phyloP scores from a whole-genome alignment of 2,888 invertebrate species.

The Tortricodes alternella region DNA sequence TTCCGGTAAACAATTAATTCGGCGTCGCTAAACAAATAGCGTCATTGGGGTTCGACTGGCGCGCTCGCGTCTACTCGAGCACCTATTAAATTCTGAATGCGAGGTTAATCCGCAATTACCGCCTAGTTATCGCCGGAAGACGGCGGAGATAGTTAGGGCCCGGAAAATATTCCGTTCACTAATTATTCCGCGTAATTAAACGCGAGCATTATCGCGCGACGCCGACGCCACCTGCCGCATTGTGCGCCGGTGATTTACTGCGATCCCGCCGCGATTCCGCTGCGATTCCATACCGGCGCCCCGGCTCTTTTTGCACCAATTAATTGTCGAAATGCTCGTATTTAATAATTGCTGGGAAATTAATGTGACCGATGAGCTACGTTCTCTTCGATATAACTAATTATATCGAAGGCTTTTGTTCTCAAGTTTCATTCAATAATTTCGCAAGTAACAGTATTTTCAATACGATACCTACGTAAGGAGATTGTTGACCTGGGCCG shows the following conservation, averaged over 20 bases:
- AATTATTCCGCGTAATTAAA: conserved; percentile 84
- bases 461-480: conserved; percentile 11
- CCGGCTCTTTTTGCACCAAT: conserved; percentile 78
- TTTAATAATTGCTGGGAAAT: conserved; percentile 78
- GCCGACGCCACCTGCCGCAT: conserved; percentile 81
- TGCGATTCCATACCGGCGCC: conserved; percentile 68
- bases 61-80: conserved; percentile 56
- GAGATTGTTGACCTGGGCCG: conserved; percentile 21
- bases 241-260: conserved; percentile 81
- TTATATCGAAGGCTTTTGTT: conserved; percentile 28
- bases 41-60: conserved; percentile 64
- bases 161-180: conserved; percentile 83
- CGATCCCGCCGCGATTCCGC: conserved; percentile 74
- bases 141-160: conserved; percentile 81
- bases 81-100: conserved; percentile 80
- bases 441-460: conserved; percentile 22
- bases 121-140: conserved; percentile 82
- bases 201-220: conserved; percentile 79
- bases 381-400: conserved; percentile 28
- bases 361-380: conserved; percentile 51
- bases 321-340: conserved; percentile 79
- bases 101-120: conserved; percentile 81
- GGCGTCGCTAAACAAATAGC: conserved; percentile 72
- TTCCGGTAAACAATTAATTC: conserved; percentile 70
- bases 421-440: conserved; percentile 24